phyloP scores from a whole-genome alignment of 2,888 invertebrate species.

The Drosophila neutralis region DNA sequence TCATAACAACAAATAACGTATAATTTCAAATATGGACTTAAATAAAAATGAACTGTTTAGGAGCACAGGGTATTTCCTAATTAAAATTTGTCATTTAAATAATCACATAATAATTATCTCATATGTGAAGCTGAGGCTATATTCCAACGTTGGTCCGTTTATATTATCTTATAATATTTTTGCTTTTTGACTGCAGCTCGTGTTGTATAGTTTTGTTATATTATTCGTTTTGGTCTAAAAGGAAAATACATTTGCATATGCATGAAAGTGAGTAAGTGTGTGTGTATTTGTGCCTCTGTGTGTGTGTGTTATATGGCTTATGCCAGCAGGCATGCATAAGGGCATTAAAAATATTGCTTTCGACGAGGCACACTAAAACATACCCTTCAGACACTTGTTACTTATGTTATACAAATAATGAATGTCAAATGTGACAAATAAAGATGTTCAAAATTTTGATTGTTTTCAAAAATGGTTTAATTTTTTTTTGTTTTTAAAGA shows the following conservation, averaged over 20 bases:
- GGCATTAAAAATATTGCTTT: slow-evolving; percentile 1
- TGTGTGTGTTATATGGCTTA: slow-evolving; percentile 10
- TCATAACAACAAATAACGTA: not conserved
- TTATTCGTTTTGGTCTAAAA: slow-evolving; percentile 18
- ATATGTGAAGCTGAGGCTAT: not conserved
- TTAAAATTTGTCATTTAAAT: not conserved
- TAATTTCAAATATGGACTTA: not conserved
- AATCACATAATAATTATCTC: not conserved
- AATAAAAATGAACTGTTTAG: not conserved
- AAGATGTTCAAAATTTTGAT: not conserved
- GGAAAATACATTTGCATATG: slow-evolving; percentile 30
- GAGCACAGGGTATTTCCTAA: not conserved
- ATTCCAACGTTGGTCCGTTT: not conserved
- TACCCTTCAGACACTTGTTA: slow-evolving; percentile 5
- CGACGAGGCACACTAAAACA: slow-evolving; percentile 1
- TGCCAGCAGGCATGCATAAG: slow-evolving; percentile 17
- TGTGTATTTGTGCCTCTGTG: not conserved
- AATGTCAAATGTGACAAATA: not conserved
- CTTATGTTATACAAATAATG: not conserved
- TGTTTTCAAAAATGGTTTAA: not conserved
- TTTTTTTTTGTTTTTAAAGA: not conserved
- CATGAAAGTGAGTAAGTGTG: not conserved
- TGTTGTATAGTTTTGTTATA: slow-evolving; percentile 16
- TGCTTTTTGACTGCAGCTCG: slow-evolving; percentile 1
- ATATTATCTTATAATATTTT: not conserved